Conservation (phyloP, 2,113 vertebrate genomes). For the Limnothrissa miodon region DNA sequence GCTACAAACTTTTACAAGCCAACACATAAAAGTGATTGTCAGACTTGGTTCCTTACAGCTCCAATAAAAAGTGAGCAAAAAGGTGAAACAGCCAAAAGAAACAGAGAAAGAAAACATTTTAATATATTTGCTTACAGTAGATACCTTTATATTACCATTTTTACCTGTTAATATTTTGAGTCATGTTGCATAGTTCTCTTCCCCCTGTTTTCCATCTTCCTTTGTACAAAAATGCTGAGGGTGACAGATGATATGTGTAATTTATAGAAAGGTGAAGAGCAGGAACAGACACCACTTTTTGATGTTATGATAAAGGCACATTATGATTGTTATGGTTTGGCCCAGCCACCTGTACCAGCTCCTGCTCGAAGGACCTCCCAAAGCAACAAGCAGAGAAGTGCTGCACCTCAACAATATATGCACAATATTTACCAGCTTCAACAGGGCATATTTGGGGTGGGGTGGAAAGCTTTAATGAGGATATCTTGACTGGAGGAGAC, state of each 20-base stretch:
- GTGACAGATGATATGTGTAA: background rate
- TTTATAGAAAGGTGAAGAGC: background rate
- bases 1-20: conserved; percentile 16
- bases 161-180: background rate
- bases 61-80: conserved; percentile 8
- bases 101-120: background rate
- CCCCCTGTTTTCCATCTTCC: background rate
- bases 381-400: background rate
- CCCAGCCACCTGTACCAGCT: background rate
- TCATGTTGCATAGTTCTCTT: background rate
- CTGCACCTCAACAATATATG: background rate
- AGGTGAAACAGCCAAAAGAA: background rate
- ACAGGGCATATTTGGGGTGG: conserved; percentile 25
- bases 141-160: background rate
- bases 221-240: background rate
- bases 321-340: conserved; percentile 4
- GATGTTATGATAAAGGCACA: background rate
- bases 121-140: background rate
- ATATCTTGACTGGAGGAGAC: conserved; percentile 52
- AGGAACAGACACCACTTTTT: background rate
- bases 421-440: background rate
- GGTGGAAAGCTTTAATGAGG: conserved; percentile 34
- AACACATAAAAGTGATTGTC: conserved; percentile 15
- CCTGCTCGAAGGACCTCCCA: background rate
- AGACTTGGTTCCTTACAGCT: conserved; percentile 12